phyloP scores from a whole-genome alignment of 2,797 vertebrate species.

The Cuniculus paca region DNA sequence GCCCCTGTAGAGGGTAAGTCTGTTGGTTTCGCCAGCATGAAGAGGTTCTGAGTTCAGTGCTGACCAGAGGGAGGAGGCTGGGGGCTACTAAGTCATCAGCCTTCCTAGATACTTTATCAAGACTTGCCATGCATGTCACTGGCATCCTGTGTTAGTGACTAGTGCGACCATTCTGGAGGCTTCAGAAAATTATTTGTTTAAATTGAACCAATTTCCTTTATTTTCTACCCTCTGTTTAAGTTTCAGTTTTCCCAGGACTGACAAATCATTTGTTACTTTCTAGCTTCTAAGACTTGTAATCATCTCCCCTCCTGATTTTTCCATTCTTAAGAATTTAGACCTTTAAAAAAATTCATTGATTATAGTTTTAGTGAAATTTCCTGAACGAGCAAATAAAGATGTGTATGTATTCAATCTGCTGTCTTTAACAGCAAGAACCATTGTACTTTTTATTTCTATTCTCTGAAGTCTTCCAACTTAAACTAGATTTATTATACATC shows the following conservation, averaged over 20 bases:
- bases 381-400: slow-evolving; percentile 44
- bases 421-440: slow-evolving; percentile 55
- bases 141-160: neutral
- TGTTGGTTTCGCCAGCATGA: neutral
- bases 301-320: neutral
- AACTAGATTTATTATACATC: slow-evolving; percentile 43
- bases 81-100: neutral
- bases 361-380: slow-evolving; percentile 40
- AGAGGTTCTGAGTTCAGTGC: neutral
- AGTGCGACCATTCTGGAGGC: neutral
- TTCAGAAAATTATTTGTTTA: neutral
- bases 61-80: neutral
- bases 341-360: slow-evolving; percentile 19
- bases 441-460: slow-evolving; percentile 32
- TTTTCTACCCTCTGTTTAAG: neutral
- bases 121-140: neutral
- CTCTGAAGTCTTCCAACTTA: slow-evolving; percentile 56
- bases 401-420: neutral
- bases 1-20: neutral
- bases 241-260: slow-evolving; percentile 35
- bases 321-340: neutral
- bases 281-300: slow-evolving; percentile 10
- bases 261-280: neutral
- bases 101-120: neutral
- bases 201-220: neutral